Percentiles rank a stretch among this genome's conserved stretches.
phyloP scores from a whole-genome alignment of 1,140 invertebrate genomes.

The Polyergus mexicanus region DNA sequence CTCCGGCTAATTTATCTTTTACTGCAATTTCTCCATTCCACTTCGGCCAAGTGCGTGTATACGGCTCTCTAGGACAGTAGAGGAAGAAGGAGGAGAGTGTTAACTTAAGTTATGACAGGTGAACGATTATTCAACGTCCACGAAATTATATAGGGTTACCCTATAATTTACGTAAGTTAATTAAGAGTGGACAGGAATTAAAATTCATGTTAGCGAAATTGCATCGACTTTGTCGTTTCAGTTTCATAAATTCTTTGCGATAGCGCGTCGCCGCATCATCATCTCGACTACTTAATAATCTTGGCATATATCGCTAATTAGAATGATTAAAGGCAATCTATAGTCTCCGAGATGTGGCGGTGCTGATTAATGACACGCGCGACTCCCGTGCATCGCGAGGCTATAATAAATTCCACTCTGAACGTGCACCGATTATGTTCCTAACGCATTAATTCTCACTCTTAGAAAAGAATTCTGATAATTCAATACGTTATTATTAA shows the following conservation, averaged over 20 bases:
- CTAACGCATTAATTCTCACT: constrained; percentile 14
- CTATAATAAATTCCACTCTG: constrained; percentile 57
- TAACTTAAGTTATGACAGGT: constrained; percentile 73
- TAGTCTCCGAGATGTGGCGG: constrained; percentile 36
- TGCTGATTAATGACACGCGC: constrained; percentile 54
- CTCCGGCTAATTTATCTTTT: constrained; percentile 70
- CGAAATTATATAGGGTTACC: constrained; percentile 69
- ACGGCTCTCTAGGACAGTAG: constrained; percentile 1
- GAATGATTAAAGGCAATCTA: constrained; percentile 63
- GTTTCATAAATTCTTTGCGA: constrained; percentile 66
- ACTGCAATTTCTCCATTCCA: constrained; percentile 66
- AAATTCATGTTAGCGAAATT: constrained; percentile 68
- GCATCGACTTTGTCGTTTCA: constrained; percentile 65
- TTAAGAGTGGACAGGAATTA: constrained; percentile 74
- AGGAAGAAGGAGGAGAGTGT: constrained; percentile 26
- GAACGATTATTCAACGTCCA: constrained; percentile 74
- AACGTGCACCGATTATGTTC: constrained; percentile 27
- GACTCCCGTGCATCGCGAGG: constrained; percentile 36
- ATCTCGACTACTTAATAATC: constrained; percentile 54
- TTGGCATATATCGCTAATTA: constrained; percentile 57
- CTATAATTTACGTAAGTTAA: constrained; percentile 66
- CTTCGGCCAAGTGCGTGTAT: constrained; percentile 16
- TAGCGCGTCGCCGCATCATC: constrained; percentile 12
- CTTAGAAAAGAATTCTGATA: constrained; percentile 16
- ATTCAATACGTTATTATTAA: constrained; percentile 6